These are phyloP conservation scores for Dermatophagoides farinae DNA, from an alignment of 1,140 invertebrate genomes.

Conservation along the genomic window DNA sequence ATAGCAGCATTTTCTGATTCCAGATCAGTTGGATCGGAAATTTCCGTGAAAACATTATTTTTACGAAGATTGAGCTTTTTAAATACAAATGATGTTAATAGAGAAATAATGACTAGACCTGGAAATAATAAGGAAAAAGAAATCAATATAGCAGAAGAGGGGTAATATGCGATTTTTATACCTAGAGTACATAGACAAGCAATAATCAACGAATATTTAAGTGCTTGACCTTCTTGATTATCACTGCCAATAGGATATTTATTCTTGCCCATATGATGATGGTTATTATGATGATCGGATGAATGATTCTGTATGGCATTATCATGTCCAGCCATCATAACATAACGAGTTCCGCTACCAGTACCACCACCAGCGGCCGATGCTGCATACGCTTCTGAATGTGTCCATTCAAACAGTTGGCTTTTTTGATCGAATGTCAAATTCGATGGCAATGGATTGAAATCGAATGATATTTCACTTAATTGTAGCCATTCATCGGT, in stretches of 20 bases:
- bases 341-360: not conserved
- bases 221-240: not conserved
- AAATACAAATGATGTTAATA: not conserved
- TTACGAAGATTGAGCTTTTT: not conserved
- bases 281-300: not conserved
- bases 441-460: not conserved
- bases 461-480: constrained; percentile 43
- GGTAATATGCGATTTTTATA: not conserved
- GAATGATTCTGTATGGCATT: not conserved
- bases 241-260: too few relatives aligned
- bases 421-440: not conserved
- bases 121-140: not conserved
- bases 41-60: constrained; percentile 2
- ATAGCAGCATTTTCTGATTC: constrained; percentile 6
- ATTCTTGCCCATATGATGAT: not conserved
- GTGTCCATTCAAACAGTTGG: not conserved
- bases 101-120: constrained; percentile 5
- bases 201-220: not conserved
- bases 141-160: not conserved
- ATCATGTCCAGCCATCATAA: not conserved
- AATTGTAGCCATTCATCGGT: constrained; percentile 67
- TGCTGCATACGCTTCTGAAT: not conserved
- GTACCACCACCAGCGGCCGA: not conserved
- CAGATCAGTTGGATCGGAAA: constrained; percentile 6
- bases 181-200: not conserved